A percentile compares a stretch with the other conserved stretches of the same genome.
Evolutionary conservation across 1,140 invertebrate genomes (phyloP).

Genomic region (Bombus confusus): DNA sequence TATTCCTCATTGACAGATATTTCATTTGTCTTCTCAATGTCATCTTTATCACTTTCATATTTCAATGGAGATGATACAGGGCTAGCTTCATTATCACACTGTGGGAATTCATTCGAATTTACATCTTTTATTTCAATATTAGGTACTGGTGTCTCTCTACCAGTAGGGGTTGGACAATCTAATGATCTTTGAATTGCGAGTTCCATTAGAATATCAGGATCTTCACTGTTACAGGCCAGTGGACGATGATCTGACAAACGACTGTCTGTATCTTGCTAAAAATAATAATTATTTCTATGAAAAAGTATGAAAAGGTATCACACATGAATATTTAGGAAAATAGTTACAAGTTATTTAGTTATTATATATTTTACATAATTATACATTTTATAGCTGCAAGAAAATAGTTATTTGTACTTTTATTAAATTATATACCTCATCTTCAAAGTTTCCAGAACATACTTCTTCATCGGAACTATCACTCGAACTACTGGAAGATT

Average conservation of each 20-base stretch:
- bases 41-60: constrained; percentile 51
- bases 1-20: constrained; percentile 41
- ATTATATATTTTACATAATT: not conserved
- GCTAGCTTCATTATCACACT: constrained; percentile 70
- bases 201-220: constrained; percentile 79
- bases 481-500: constrained; percentile 75
- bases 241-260: constrained; percentile 69
- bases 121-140: constrained; percentile 66
- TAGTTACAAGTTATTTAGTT: too few species aligned
- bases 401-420: not conserved
- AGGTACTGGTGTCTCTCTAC: constrained; percentile 76
- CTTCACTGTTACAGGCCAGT: constrained; percentile 75
- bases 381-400: too few species aligned
- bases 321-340: too few species aligned
- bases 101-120: constrained; percentile 74
- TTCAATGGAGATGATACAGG: constrained; percentile 33
- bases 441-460: constrained; percentile 55
- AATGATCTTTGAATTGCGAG: constrained; percentile 77
- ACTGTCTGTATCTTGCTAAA: constrained; percentile 73
- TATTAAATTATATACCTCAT: constrained; percentile 55
- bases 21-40: constrained; percentile 34
- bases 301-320: not conserved
- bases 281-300: constrained; percentile 41
- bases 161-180: constrained; percentile 74
- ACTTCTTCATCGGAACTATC: constrained; percentile 81